Evolutionary conservation across 1,140 invertebrate genomes (phyloP), one percentile per base, ranked within the genome.

Genomic region (Drosophila simulans): DNA sequence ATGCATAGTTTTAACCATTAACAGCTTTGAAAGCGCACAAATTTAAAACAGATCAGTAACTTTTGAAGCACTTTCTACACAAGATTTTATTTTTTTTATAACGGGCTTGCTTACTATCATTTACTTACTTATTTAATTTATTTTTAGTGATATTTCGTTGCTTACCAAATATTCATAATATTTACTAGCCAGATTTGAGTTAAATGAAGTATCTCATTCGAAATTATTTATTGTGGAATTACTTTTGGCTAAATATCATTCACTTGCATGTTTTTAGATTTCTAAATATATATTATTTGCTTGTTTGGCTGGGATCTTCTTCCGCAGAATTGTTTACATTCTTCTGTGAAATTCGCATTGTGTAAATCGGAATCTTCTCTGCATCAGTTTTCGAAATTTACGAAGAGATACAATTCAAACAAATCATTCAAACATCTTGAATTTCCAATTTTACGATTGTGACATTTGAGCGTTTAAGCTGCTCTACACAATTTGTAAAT

Each of bases 401-500:
- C 22, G 31, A 22, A 3, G 12, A 62, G 15, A 39, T 39, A 65
- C n/a, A 34, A 46, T 46, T 42, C 4, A 62, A 43, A 27, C 22
- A 43, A 35, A 51, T 68, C 27, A 35, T 55, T 60, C 3, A 60
- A 13, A 15, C 37, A 62, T 40, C 0, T 11, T 12, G 2, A 1
- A 34, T 58, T 63, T 65, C 15, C 15, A 10, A 49, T 34, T 48
- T 64, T 13, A 62, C 17, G 15, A 13, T 35, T 25, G 51, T 48
- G 43, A 35, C 25, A 37, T 34, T 45, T 74, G 45, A 34, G 70
- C 65, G 55, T 48, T 51, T 66, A 76, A 70, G 70, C 70, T 71
- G 57, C 64, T 73, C 69, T 56, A 60, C 58, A 63, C 72, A 80
- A 70, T 74, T 84, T 74, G 53, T 62, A 64, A 86, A 77, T 81